Percentiles rank a stretch among this genome's conserved stretches.
Evolutionary conservation across 2,888 invertebrate species (phyloP).

Genomic region (Glaucopsyche alexis): DNA sequence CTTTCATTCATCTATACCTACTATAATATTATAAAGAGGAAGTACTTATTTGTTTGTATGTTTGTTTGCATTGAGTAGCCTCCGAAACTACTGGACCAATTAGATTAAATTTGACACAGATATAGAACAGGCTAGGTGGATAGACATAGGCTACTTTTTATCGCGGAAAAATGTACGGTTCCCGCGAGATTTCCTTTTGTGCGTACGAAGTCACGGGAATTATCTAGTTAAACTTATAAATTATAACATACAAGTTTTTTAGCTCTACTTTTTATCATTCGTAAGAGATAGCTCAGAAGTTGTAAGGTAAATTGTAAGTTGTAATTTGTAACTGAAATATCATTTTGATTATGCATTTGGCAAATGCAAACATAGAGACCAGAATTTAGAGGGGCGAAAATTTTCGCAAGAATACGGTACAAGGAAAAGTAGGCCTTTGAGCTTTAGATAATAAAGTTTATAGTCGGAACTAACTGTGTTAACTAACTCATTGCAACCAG

Average conservation of each 20-base stretch:
- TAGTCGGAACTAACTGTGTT: background rate
- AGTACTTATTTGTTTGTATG: too few species aligned
- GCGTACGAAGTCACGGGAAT: too few species aligned
- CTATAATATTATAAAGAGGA: too few species aligned
- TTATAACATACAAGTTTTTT: too few species aligned
- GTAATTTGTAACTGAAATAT: background rate
- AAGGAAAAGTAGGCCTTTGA: background rate
- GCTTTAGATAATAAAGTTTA: background rate
- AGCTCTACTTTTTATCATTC: background rate
- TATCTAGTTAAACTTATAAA: background rate
- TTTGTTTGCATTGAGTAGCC: too few species aligned
- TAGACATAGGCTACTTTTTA: too few species aligned
- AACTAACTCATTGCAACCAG: slow-evolving; percentile 24
- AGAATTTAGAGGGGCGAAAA: slow-evolving; percentile 8
- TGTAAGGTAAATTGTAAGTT: background rate
- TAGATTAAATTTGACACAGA: too few species aligned
- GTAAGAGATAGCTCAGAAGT: background rate
- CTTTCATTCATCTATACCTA: background rate
- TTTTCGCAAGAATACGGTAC: slow-evolving; percentile 1
- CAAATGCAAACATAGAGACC: background rate
- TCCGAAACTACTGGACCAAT: too few species aligned
- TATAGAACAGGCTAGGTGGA: too few species aligned
- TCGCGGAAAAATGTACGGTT: too few species aligned
- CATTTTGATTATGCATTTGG: slow-evolving; percentile 15
- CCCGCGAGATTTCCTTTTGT: too few species aligned